These are phyloP conservation scores for Gallinago solitaria DNA, from an alignment of 2,797 vertebrate genomes.

Conservation along the genomic window DNA sequence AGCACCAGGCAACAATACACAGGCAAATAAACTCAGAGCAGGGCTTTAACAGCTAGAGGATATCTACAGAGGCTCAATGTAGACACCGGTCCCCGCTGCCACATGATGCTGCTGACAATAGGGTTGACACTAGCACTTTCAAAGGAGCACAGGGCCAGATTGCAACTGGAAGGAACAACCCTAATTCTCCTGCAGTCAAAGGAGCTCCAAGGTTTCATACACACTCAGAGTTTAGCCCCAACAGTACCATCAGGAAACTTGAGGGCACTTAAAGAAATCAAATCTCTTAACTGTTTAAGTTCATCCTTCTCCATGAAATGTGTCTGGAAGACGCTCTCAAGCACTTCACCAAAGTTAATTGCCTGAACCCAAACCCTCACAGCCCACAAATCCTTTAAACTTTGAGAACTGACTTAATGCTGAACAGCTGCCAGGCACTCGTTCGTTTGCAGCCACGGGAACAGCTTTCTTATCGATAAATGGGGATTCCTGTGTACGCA, in stretches of 20 bases:
- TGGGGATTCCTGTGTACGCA: background rate
- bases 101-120: accelerated
- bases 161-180: background rate
- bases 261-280: background rate
- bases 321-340: conserved; percentile 25
- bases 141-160: background rate
- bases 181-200: background rate
- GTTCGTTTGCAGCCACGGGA: background rate
- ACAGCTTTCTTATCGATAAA: background rate
- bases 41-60: background rate
- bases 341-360: background rate
- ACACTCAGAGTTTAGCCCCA: background rate
- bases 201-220: background rate
- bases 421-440: conserved; percentile 34
- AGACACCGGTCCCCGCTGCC: background rate
- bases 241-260: background rate
- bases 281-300: background rate
- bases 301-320: background rate
- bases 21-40: background rate
- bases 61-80: background rate
- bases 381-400: conserved; percentile 47
- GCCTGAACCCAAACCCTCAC: background rate
- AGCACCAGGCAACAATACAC: background rate
- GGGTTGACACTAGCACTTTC: background rate
- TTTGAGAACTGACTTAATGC: background rate